Conservation (phyloP, 2,113 vertebrate genomes). For the Psephotus haematonotus region DNA sequence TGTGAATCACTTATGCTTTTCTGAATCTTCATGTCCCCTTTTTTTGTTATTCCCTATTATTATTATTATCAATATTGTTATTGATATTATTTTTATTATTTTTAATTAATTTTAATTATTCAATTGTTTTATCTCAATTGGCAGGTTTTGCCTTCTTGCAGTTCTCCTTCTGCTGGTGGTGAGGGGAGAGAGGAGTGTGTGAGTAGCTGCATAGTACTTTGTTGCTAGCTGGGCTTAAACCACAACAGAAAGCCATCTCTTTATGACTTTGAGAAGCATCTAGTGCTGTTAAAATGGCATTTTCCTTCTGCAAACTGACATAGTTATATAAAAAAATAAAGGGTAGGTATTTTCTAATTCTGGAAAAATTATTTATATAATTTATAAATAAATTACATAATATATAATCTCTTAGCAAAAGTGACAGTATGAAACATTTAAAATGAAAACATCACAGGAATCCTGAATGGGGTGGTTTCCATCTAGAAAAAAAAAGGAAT, state of each 20-base stretch:
- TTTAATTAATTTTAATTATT: neutral
- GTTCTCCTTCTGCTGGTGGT: neutral
- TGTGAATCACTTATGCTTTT: neutral
- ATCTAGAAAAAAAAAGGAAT: neutral
- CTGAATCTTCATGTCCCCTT: neutral
- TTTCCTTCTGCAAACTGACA: neutral
- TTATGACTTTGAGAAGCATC: neutral
- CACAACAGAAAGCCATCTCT: neutral
- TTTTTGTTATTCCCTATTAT: neutral
- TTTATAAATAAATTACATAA: neutral
- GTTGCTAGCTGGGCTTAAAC: neutral
- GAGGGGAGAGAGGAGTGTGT: neutral
- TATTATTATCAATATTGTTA: neutral
- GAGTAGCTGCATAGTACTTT: neutral
- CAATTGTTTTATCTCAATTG: neutral
- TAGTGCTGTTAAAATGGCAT: neutral
- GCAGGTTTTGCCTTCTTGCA: neutral
- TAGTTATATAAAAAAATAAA: neutral
- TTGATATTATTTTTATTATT: neutral
- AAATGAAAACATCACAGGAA: neutral
- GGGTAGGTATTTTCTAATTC: neutral
- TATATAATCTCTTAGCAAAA: neutral
- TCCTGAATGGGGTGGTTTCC: neutral
- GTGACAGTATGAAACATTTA: neutral
- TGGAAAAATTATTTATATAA: neutral